Evolutionary conservation across 2,797 vertebrate species (phyloP).

Genomic region (Nyctibius grandis): DNA sequence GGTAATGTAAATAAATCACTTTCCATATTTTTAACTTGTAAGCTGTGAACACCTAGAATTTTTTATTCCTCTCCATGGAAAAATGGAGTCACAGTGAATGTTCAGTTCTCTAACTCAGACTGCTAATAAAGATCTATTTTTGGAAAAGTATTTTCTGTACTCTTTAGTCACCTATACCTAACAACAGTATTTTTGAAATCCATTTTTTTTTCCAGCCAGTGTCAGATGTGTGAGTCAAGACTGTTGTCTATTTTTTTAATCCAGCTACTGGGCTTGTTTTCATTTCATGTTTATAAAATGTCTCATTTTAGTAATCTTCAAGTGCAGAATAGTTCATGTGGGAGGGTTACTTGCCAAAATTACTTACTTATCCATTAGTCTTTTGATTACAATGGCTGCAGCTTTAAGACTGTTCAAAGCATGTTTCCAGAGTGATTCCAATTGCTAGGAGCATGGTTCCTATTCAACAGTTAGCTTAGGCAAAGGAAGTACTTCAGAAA

Average conservation of each 20-base stretch:
- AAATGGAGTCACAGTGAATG: background rate
- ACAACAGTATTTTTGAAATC: background rate
- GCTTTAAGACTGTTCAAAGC: background rate
- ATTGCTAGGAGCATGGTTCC: rapidly evolving
- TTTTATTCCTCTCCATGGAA: background rate
- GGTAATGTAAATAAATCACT: background rate
- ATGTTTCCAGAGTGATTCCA: background rate
- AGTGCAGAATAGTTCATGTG: background rate
- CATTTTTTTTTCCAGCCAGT: background rate
- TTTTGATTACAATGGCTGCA: background rate
- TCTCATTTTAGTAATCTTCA: background rate
- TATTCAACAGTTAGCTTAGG: background rate
- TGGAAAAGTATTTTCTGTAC: background rate
- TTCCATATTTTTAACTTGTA: background rate
- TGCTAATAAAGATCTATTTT: constrained; percentile 22
- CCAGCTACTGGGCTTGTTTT: background rate
- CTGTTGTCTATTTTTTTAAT: background rate
- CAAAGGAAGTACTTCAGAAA: background rate
- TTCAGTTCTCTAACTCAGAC: background rate
- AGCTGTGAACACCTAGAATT: background rate
- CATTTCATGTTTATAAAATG: background rate
- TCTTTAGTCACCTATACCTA: background rate
- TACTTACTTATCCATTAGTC: background rate
- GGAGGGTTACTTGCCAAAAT: background rate
- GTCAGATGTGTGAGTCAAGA: rapidly evolving